A percentile compares a stretch with the other conserved stretches of the same genome.
Conservation (phyloP, 2,113 vertebrate species). For the Atractosteus spatula region DNA sequence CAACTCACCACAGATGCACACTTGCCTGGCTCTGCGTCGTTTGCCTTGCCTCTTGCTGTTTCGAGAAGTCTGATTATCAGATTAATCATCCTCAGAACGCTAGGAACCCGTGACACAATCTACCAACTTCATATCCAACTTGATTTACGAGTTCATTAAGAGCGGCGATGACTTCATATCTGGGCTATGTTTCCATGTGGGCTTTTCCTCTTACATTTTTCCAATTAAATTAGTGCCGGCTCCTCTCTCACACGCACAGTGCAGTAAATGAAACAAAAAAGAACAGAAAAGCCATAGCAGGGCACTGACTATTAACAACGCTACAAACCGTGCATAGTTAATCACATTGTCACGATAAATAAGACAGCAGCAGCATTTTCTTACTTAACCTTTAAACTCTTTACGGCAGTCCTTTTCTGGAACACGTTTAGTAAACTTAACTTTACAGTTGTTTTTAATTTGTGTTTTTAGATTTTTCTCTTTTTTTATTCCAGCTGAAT, state of each 20-base stretch:
- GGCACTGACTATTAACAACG: constrained; percentile 33
- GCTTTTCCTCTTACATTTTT: constrained; percentile 20
- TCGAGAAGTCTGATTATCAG: not conserved
- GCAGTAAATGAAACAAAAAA: constrained; percentile 2
- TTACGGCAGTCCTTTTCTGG: no score
- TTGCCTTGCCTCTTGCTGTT: not conserved
- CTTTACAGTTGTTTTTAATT: no score
- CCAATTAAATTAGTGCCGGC: constrained; percentile 15
- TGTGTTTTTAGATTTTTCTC: no score
- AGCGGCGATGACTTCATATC: constrained; percentile 46
- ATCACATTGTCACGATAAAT: constrained; percentile 18
- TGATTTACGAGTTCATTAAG: constrained; percentile 49
- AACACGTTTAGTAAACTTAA: no score
- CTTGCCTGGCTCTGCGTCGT: not conserved
- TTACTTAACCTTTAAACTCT: constrained; percentile 22
- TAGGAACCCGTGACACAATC: not conserved
- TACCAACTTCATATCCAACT: constrained; percentile 1
- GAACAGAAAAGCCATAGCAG: constrained; percentile 41
- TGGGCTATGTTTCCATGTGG: constrained; percentile 38
- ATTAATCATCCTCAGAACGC: constrained; percentile 1
- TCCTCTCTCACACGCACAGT: not conserved
- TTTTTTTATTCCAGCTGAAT: no score
- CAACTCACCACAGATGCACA: not conserved
- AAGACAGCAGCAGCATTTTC: constrained; percentile 23
- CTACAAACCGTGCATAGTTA: constrained; percentile 26